Evolutionary conservation across 2,113 vertebrate genomes (phyloP), one percentile per base, ranked within the genome.

Genomic region (Apodemus speciosus): DNA sequence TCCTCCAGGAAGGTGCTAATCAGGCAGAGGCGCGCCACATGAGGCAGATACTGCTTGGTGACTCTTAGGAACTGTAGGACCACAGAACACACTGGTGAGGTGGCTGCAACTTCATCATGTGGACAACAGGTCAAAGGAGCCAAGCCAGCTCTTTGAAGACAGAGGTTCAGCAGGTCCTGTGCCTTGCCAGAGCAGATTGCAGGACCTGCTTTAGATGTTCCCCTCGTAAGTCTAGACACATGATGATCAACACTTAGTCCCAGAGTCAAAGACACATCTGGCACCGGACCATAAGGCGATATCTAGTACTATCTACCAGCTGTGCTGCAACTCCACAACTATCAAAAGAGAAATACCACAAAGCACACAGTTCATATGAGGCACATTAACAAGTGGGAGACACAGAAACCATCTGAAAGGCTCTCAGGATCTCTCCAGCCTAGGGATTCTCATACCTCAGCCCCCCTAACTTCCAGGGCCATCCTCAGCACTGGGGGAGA

Each of bases 1-100:
- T 99, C 99, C 97, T 99, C 99, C 97, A 99, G 98, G 98, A 99
- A 99, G 94, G 99, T 99, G 98, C 99, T 99, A 98, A 99, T 99
- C 9, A 99, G 98, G 98, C 99, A 99, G 27, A 99, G 98, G 4
- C 98, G 99, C 0, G 99, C 99, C 98, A 99, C 97, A 60, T 99
- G 99, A 1, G 99, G 99, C 51, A 99, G 98, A 98, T 99, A 99
- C 97, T 99, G 99, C 98, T 99, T 99, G 0, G 99, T 99, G 97
- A 99, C 98, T n/a, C 99, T 98, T 94, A 99, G 98, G 97, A 99
- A 99, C 99, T 99, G 97, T 3, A 8, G 0, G 68, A 85, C 91
- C 96, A 86, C 53, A 88, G 85, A 84, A 49, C 0, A 21, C 1
- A 1, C 2, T 9, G 4, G 43, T 95, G 21, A 96, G 89, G 46